These are phyloP conservation scores for Drosophila quinaria DNA, from an alignment of 2,888 invertebrate species.

Conservation along the genomic window DNA sequence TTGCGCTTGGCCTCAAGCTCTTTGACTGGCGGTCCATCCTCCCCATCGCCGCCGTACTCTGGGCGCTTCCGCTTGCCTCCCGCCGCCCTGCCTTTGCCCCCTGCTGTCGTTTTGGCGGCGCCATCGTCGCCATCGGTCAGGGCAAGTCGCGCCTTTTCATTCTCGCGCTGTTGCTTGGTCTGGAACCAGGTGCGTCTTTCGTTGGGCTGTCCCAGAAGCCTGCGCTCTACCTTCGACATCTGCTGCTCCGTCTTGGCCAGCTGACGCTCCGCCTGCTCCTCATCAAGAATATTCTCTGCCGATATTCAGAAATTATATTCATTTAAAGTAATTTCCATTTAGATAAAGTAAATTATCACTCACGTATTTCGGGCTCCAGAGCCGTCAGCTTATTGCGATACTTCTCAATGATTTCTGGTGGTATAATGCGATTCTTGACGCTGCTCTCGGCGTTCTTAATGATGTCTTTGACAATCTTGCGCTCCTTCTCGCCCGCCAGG, in stretches of 20 bases:
- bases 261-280: constrained; percentile 93
- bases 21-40: constrained; percentile 84
- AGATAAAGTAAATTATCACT: constrained; percentile 57
- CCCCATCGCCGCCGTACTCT: constrained; percentile 84
- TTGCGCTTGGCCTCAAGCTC: constrained; percentile 77
- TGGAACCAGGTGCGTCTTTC: constrained; percentile 93
- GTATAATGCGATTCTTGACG: constrained; percentile 94
- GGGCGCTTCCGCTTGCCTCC: constrained; percentile 87
- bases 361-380: constrained; percentile 92
- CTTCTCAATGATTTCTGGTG: constrained; percentile 95
- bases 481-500: constrained; percentile 96
- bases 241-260: constrained; percentile 94
- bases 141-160: constrained; percentile 90
- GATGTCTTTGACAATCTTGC: constrained; percentile 95
- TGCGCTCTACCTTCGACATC: constrained; percentile 90
- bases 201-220: constrained; percentile 86
- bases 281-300: constrained; percentile 90
- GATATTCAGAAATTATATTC: neutral
- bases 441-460: constrained; percentile 94
- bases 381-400: constrained; percentile 91
- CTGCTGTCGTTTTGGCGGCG: constrained; percentile 76
- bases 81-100: constrained; percentile 86
- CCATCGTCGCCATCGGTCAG: constrained; percentile 82
- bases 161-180: constrained; percentile 91
- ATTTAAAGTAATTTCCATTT: constrained; percentile 5